Evolutionary conservation across 2,888 invertebrate genomes (phyloP).

Genomic region (Dioctria rufipes): DNA sequence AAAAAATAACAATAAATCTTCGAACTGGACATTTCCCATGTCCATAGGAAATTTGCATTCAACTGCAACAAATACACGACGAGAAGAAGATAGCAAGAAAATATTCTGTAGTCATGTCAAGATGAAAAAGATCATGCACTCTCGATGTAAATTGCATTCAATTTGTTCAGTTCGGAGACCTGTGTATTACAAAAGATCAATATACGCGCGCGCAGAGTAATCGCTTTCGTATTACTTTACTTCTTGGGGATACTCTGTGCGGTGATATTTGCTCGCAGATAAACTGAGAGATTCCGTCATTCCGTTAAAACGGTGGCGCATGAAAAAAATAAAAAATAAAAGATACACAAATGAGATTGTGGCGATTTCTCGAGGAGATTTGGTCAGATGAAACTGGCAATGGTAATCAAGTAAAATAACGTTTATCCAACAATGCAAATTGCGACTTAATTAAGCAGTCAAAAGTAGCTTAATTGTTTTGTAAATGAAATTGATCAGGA

Average conservation of each 20-base stretch:
- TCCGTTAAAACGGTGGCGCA: constrained; percentile 29
- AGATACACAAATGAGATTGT: constrained; percentile 15
- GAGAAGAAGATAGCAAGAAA: neutral
- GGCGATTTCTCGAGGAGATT: constrained; percentile 20
- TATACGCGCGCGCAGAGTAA: constrained; percentile 3
- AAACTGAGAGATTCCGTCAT: constrained; percentile 34
- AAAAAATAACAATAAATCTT: constrained; percentile 42
- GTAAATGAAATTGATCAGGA: constrained; percentile 23
- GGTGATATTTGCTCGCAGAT: constrained; percentile 8
- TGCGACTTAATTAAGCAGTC: constrained; percentile 43
- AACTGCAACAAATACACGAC: constrained; percentile 16
- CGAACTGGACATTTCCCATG: constrained; percentile 36
- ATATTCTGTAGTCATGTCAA: constrained; percentile 46
- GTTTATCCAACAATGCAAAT: constrained; percentile 35
- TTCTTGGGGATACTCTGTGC: neutral
- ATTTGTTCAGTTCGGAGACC: constrained; percentile 45
- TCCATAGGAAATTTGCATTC: constrained; percentile 46
- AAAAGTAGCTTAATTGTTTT: constrained; percentile 47
- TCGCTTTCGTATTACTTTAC: neutral
- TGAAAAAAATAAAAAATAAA: neutral
- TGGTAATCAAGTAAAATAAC: neutral
- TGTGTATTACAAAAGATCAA: constrained; percentile 40
- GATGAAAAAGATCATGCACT: constrained; percentile 54
- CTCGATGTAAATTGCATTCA: constrained; percentile 52
- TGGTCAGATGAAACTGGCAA: constrained; percentile 9